These are phyloP conservation scores for Meteorus sp. DNA, from an alignment of 1,140 invertebrate species.

Conservation along the genomic window DNA sequence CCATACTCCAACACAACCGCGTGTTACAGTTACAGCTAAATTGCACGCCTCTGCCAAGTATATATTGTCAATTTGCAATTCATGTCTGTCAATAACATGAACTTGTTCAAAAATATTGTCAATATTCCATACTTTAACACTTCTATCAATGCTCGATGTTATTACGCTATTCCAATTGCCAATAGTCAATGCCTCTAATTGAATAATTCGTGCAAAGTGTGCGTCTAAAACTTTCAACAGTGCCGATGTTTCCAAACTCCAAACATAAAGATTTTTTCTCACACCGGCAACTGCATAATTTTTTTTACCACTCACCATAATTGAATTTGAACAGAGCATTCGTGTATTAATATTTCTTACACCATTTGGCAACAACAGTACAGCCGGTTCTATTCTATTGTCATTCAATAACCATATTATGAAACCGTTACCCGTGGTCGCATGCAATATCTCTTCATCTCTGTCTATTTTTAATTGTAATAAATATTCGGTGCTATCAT, in stretches of 20 bases:
- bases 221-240: slow-evolving; percentile 93
- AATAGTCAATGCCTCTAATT: slow-evolving; percentile 81
- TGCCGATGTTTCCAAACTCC: slow-evolving; percentile 77
- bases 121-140: slow-evolving; percentile 99
- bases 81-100: slow-evolving; percentile 92
- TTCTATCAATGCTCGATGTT: slow-evolving; percentile 95
- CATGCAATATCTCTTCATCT: slow-evolving; percentile 78
- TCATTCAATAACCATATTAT: slow-evolving; percentile 70
- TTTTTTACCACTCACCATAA: slow-evolving; percentile 86
- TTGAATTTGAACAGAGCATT: slow-evolving; percentile 84
- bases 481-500: slow-evolving; percentile 73
- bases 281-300: slow-evolving; percentile 95
- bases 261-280: slow-evolving; percentile 94
- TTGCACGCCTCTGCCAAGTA: slow-evolving; percentile 74
- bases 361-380: slow-evolving; percentile 81
- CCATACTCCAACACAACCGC: slow-evolving; percentile 95
- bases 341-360: slow-evolving; percentile 91
- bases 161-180: slow-evolving; percentile 93
- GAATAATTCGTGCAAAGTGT: slow-evolving; percentile 95
- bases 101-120: slow-evolving; percentile 99
- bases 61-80: slow-evolving; percentile 92
- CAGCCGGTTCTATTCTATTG: slow-evolving; percentile 61
- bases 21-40: slow-evolving; percentile 84
- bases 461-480: slow-evolving; percentile 82
- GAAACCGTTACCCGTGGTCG: slow-evolving; percentile 83